phyloP scores from a whole-genome alignment of 2,113 vertebrate genomes.

The Pelecanus crispus region DNA sequence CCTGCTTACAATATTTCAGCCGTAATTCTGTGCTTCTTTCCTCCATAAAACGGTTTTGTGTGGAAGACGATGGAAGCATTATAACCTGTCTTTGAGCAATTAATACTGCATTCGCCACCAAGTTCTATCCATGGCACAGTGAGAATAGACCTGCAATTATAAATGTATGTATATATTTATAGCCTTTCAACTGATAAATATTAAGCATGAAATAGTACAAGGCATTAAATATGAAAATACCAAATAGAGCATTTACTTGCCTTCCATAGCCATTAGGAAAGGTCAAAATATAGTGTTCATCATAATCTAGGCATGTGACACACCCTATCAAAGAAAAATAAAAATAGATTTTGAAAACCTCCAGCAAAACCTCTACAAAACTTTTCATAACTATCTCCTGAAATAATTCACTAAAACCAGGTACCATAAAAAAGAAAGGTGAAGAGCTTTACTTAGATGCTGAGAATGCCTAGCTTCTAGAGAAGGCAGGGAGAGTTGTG shows the following conservation, averaged over 20 bases:
- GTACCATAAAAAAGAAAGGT: neutral
- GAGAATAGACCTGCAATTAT: slow-evolving; percentile 88
- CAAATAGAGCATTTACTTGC: slow-evolving; percentile 64
- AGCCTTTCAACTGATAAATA: neutral
- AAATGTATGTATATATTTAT: neutral
- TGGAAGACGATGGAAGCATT: slow-evolving; percentile 94
- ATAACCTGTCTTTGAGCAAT: slow-evolving; percentile 95
- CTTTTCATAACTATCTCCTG: neutral
- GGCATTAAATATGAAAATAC: neutral
- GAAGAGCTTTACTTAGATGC: neutral
- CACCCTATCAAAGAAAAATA: slow-evolving; percentile 77
- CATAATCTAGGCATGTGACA: slow-evolving; percentile 94
- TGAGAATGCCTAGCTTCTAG: neutral
- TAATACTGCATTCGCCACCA: slow-evolving; percentile 95
- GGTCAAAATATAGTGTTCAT: slow-evolving; percentile 97
- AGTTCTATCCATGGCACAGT: slow-evolving; percentile 99
- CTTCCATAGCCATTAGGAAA: slow-evolving; percentile 98
- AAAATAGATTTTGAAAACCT: neutral
- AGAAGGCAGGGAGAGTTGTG: neutral
- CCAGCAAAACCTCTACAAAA: neutral
- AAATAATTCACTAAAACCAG: neutral
- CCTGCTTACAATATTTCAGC: slow-evolving; percentile 95
- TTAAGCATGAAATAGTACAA: neutral
- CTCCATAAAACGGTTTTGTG: slow-evolving; percentile 98
- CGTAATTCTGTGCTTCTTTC: slow-evolving; percentile 97